Conservation (phyloP, 2,113 vertebrate species). For the Tupaia chinensis region DNA sequence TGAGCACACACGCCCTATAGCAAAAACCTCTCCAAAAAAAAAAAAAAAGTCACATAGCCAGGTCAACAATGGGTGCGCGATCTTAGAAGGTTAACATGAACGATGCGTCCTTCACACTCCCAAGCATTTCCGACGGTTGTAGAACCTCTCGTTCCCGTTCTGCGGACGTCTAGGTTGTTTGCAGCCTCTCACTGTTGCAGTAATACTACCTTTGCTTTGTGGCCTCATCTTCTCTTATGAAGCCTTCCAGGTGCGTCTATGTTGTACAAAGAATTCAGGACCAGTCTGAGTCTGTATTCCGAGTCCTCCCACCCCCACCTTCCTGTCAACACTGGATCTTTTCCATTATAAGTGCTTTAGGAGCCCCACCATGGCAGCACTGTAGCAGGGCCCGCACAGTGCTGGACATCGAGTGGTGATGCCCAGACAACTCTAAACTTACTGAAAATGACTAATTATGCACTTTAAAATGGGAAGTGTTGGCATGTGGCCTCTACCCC, state of each 20-base stretch:
- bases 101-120: not conserved
- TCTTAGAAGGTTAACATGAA: constrained; percentile 8
- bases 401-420: not conserved
- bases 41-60: not conserved
- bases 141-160: not conserved
- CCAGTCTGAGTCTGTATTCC: not conserved
- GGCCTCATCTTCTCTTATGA: not conserved
- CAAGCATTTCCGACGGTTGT: too few relatives aligned
- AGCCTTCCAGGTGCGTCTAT: not conserved
- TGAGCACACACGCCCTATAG: too few relatives aligned
- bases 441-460: not conserved
- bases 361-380: too few relatives aligned
- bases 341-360: not conserved
- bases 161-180: not conserved
- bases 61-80: not conserved
- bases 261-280: not conserved
- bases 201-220: too few relatives aligned
- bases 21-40: too few relatives aligned
- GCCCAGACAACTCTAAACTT: constrained; percentile 23
- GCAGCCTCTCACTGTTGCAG: not conserved
- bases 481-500: not conserved
- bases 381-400: too few relatives aligned
- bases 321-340: not conserved
- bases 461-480: constrained; percentile 48
- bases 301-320: not conserved